Evolutionary conservation across 2,797 vertebrate genomes (phyloP).

Genomic region (Anisognathus igniventris): DNA sequence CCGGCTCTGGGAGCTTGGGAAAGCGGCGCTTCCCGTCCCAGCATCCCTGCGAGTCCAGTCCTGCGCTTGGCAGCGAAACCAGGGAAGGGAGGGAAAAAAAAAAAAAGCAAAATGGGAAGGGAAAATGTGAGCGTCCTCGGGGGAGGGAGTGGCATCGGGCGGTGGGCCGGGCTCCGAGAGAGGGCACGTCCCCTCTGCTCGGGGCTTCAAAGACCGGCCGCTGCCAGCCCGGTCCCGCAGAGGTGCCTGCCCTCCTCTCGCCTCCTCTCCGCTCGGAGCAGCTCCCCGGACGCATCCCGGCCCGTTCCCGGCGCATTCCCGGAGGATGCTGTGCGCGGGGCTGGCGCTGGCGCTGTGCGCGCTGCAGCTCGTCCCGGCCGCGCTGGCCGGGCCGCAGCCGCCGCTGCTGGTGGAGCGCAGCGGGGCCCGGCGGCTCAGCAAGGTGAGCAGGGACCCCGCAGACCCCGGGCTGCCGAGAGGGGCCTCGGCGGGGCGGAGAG

Average conservation of each 20-base stretch:
- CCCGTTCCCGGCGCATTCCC: background rate
- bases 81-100: accelerated
- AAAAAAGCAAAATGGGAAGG: background rate
- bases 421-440: background rate
- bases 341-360: conserved; percentile 33
- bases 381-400: background rate
- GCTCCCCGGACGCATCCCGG: background rate
- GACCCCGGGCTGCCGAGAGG: accelerated
- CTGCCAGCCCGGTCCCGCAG: background rate
- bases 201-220: background rate
- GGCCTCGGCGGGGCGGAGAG: background rate
- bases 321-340: background rate
- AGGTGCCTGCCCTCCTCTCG: background rate
- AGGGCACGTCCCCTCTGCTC: background rate
- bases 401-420: background rate
- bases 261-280: background rate
- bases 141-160: background rate
- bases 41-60: background rate
- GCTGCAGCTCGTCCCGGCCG: conserved; percentile 15
- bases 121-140: background rate
- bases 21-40: conserved; percentile 6
- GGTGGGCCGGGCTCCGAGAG: background rate
- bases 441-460: conserved; percentile 1
- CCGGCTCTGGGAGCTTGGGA: background rate
- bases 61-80: background rate